Evolutionary conservation across 1,140 invertebrate species (phyloP).

Genomic region (Phthorimaea operculella): DNA sequence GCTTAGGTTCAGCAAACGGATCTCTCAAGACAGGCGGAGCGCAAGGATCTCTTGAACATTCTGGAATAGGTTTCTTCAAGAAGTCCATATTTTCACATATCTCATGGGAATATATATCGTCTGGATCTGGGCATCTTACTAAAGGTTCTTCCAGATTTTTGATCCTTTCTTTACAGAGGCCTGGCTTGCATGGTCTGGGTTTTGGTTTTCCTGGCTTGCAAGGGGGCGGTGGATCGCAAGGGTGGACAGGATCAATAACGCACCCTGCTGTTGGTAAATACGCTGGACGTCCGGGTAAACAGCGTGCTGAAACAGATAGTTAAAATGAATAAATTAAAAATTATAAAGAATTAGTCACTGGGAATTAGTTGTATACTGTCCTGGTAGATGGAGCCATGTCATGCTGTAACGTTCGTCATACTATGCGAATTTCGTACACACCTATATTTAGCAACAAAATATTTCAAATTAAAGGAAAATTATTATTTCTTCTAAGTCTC

Average conservation of each 20-base stretch:
- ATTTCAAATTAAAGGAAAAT: too few species aligned
- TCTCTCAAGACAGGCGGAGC: not conserved
- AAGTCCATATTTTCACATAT: not conserved
- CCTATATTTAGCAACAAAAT: too few species aligned
- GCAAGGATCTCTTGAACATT: not conserved
- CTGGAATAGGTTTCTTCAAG: not conserved
- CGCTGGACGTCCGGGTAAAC: too few species aligned
- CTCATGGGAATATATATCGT: not conserved
- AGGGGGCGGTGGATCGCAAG: constrained; percentile 10
- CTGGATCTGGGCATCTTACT: not conserved
- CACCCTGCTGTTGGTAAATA: too few species aligned
- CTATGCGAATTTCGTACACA: too few species aligned
- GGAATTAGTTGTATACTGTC: too few species aligned
- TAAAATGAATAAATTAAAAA: too few species aligned
- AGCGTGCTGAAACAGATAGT: too few species aligned
- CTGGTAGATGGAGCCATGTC: too few species aligned
- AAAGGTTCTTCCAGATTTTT: constrained; percentile 12
- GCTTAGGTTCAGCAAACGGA: not conserved
- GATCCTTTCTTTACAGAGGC: constrained; percentile 15
- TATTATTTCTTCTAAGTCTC: too few species aligned
- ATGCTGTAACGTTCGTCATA: too few species aligned
- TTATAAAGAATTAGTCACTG: too few species aligned
- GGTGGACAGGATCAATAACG: constrained; percentile 9
- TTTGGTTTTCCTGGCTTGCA: constrained; percentile 10
- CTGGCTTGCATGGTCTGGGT: not conserved